These are phyloP conservation scores for Drosophila affinis DNA, from an alignment of 2,888 invertebrate species.

Conservation along the genomic window DNA sequence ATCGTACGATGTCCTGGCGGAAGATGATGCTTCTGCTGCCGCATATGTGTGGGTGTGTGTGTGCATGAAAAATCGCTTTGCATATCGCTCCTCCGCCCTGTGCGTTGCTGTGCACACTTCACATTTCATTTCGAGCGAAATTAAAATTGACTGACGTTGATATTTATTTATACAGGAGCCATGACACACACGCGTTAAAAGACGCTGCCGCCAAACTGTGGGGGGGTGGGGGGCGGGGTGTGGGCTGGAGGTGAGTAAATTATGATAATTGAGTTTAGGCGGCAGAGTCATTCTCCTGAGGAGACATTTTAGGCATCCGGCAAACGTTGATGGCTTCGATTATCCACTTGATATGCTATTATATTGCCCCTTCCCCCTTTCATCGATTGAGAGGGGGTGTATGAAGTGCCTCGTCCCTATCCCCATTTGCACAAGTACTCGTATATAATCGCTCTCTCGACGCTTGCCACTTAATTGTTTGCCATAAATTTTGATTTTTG, in stretches of 20 bases:
- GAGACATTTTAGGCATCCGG: constrained; percentile 17
- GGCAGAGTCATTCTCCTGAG: constrained; percentile 6
- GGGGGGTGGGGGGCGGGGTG: background rate
- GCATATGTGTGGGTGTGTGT: constrained; percentile 38
- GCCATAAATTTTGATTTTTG: constrained; percentile 66
- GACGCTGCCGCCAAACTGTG: background rate
- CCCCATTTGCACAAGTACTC: background rate
- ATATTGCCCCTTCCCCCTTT: background rate
- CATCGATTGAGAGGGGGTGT: background rate
- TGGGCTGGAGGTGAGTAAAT: constrained; percentile 11
- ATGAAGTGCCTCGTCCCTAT: background rate
- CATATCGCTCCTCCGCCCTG: constrained; percentile 42
- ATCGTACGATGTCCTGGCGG: background rate
- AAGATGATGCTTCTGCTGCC: constrained; percentile 30
- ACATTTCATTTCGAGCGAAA: constrained; percentile 69
- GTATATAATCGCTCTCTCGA: constrained; percentile 45
- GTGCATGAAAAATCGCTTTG: constrained; percentile 76
- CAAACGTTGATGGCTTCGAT: constrained; percentile 32
- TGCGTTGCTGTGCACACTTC: constrained; percentile 51
- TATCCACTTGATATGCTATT: constrained; percentile 23
- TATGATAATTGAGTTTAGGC: constrained; percentile 44
- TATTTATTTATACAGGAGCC: constrained; percentile 54
- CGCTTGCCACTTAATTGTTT: constrained; percentile 61
- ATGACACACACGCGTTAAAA: constrained; percentile 26
- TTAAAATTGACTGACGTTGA: constrained; percentile 75